Evolutionary conservation across 2,797 vertebrate genomes (phyloP), one percentile per base, ranked within the genome.

Genomic region (Austrolebias charrua): DNA sequence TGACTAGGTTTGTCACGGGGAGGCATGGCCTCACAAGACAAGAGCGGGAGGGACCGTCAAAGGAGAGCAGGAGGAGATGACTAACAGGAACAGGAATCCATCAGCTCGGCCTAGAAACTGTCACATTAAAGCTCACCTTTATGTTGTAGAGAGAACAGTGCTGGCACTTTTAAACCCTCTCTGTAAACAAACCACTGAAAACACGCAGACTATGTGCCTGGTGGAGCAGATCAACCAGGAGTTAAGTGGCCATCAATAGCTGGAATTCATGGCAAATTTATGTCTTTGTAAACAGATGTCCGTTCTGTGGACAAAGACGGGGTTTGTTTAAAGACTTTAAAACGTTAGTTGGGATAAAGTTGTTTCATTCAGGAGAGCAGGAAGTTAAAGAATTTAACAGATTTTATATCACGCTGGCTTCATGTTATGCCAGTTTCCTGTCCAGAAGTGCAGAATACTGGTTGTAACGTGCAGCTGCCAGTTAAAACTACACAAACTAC

Each of bases 151-250:
- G 8, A 63, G 73, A 60, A 15, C 64, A 76, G 81, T 7, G n/a
- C 68, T 9, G 62, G 49, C 55, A 63, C 74, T 88, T 87, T 80
- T 82, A 44, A 78, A 78, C 20, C 59, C 49, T 61, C 75, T 76
- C 55, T 85, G 79, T 89, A 90, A 90, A 91, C 87, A 90, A 75
- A 73, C 69, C 56, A 44, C 64, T 49, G 79, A 65, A 84, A 87
- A 86, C 85, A 90, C 87, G 77, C 75, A 51, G 71, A 86, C 51
- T 76, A 87, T 88, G 84, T 70, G 79, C 50, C 69, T 69, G 75
- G 40, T 63, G 73, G n/a, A 56, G 78, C 66, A 43, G 69, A 57
- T 83, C 76, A 75, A 75, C 74, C 53, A 60, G 65, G 70, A 66
- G 46, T 61, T 77, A 85, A 87, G 79, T 85, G 83, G 74, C 69